Conservation (phyloP, 2,888 invertebrate genomes). For the Trachelus stipa region DNA sequence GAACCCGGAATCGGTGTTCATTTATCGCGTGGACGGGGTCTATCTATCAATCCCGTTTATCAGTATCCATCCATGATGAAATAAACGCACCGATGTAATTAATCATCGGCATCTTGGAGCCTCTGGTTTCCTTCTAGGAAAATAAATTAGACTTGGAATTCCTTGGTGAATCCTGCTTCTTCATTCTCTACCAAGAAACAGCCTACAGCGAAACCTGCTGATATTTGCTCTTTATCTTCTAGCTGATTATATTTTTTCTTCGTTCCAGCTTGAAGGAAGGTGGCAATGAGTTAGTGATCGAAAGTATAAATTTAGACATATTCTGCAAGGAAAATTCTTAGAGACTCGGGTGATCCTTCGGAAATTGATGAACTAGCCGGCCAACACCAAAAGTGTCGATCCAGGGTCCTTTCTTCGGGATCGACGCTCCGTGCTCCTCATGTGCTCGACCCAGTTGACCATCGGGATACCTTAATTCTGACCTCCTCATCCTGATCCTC, state of each 20-base stretch:
- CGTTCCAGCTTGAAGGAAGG: not conserved
- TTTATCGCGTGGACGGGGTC: not conserved
- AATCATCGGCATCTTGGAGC: not conserved
- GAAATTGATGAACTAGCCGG: not conserved
- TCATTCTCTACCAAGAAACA: not conserved
- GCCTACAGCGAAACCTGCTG: not conserved
- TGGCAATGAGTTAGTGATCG: not conserved
- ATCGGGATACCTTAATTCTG: not conserved
- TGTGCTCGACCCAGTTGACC: not conserved
- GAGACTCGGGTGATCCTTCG: not conserved
- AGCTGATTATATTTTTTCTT: not conserved
- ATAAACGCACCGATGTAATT: not conserved
- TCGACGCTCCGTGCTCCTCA: not conserved
- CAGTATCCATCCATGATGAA: not conserved
- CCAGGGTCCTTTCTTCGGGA: not conserved
- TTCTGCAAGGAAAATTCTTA: not conserved
- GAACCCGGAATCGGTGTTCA: not conserved
- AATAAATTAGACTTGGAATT: not conserved
- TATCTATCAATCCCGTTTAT: not conserved
- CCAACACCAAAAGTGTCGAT: not conserved
- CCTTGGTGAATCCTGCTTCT: not conserved
- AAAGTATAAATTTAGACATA: not conserved
- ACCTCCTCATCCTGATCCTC: not conserved
- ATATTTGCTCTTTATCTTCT: not conserved
- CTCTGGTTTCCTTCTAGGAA: not conserved